Base-by-base conservation (phyloP, 2,797 vertebrate species). In the Enteromius unitaeniatus region DNA sequence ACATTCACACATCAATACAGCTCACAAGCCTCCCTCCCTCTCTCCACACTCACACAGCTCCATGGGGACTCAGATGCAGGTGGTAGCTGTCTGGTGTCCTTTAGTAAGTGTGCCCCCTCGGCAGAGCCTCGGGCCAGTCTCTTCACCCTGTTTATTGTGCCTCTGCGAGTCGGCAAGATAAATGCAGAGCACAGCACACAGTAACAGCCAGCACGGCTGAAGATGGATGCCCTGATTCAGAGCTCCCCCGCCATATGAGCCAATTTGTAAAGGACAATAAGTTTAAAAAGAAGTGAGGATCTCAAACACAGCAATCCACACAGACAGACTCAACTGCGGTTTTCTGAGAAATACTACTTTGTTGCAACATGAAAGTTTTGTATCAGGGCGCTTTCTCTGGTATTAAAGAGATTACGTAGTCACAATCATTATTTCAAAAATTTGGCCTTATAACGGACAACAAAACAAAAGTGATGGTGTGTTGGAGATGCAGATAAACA, bases 71-170 rank as follows among this genome's bases (percentile, higher is more conserved):
- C 88, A 90, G 87, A 93, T 95, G 94, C 94, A 95, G 94, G 94
- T 95, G 94, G 93, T 92, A 92, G 91, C 92, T 94, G 92, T 92
- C 93, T 94, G 93, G 91, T 93, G 85, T 85, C 68, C 74, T 84
- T 88, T 84, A 88, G 87, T 88, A 92, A 93, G 91, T 90, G 93
- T 88, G 86, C 53, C 88, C 92, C 88, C 88, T 91, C 91, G 92
- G 92, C 90, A 84, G 89, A 92, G 92, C 93, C 94, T 89, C 90
- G 86, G 91, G 92, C 91, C 91, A 90, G 90, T 93, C 91, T 93
- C 91, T 91, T 92, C 93, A 91, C 92, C 92, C 88, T 83, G 73
- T 40, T 92, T 92, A 94, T 95, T 95, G 94, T 95, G 91, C 90
- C 89, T 90, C 89, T 67, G 64, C 74, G 37, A 88, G 89, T 85